Percentiles rank a stretch among this genome's conserved stretches.
Evolutionary conservation across 2,888 invertebrate genomes (phyloP).

Genomic region (Rotaria socialis): DNA sequence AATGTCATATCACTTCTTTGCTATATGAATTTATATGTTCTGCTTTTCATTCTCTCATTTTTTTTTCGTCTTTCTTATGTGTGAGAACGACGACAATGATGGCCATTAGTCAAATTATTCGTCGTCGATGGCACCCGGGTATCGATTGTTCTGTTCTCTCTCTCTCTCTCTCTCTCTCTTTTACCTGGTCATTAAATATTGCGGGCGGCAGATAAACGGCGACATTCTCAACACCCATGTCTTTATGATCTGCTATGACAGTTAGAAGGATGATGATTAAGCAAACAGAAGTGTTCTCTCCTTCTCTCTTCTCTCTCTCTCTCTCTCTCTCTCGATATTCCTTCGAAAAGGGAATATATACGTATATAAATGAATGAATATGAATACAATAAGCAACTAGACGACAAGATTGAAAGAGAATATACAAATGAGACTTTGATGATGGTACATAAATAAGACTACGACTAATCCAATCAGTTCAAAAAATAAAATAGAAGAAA

Average conservation of each 20-base stretch:
- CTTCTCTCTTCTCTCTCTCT: not conserved
- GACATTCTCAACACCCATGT: constrained; percentile 32
- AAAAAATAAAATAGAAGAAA: not conserved
- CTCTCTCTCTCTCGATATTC: not conserved
- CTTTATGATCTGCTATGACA: constrained; percentile 29
- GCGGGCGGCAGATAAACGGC: constrained; percentile 29
- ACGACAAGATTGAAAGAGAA: constrained; percentile 18
- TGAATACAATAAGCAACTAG: constrained; percentile 17
- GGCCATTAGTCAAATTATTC: constrained; percentile 29
- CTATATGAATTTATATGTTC: constrained; percentile 17
- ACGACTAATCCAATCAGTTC: not conserved
- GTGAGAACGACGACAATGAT: constrained; percentile 22
- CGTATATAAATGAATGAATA: not conserved
- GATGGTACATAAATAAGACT: not conserved
- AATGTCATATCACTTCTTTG: constrained; percentile 32
- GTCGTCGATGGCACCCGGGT: constrained; percentile 29
- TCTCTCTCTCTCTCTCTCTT: not conserved
- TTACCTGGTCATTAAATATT: constrained; percentile 26
- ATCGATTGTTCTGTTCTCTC: constrained; percentile 23
- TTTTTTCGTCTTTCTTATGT: constrained; percentile 1
- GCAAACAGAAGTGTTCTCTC: constrained; percentile 32
- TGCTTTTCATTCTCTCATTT: not conserved
- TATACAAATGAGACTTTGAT: constrained; percentile 25
- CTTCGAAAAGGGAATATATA: not conserved
- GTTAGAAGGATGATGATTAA: constrained; percentile 32